Conservation (phyloP, 2,113 vertebrate genomes). For the Notothenia rossii region DNA sequence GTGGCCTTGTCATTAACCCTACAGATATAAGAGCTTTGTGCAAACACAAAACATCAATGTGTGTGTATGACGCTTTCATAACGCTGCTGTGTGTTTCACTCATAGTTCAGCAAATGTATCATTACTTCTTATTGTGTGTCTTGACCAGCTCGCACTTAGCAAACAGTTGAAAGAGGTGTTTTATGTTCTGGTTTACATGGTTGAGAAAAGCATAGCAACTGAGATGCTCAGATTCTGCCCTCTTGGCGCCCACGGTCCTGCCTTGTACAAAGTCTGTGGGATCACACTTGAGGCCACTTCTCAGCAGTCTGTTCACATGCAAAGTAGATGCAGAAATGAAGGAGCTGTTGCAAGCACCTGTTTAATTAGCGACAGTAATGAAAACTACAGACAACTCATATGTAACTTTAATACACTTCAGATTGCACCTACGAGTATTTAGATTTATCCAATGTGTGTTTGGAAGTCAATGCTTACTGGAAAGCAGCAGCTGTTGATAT, state of each 20-base stretch:
- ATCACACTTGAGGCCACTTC: conserved; percentile 3
- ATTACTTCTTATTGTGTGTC: neutral
- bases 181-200: neutral
- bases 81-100: neutral
- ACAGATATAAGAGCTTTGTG: neutral
- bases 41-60: neutral
- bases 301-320: conserved; percentile 7
- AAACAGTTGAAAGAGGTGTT: neutral
- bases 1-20: neutral
- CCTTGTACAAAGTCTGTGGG: neutral
- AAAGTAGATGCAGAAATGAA: conserved; percentile 10
- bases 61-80: neutral
- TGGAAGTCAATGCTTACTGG: neutral
- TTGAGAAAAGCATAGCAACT: neutral
- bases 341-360: neutral
- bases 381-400: neutral
- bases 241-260: neutral
- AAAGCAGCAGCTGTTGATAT: neutral
- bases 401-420: neutral
- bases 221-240: neutral
- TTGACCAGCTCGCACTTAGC: neutral
- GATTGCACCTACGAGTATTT: neutral
- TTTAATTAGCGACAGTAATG: neutral
- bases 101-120: neutral
- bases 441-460: neutral